Evolutionary conservation across 1,140 invertebrate genomes (phyloP), one percentile per base, ranked within the genome.

Genomic region (Drosophila santomea): DNA sequence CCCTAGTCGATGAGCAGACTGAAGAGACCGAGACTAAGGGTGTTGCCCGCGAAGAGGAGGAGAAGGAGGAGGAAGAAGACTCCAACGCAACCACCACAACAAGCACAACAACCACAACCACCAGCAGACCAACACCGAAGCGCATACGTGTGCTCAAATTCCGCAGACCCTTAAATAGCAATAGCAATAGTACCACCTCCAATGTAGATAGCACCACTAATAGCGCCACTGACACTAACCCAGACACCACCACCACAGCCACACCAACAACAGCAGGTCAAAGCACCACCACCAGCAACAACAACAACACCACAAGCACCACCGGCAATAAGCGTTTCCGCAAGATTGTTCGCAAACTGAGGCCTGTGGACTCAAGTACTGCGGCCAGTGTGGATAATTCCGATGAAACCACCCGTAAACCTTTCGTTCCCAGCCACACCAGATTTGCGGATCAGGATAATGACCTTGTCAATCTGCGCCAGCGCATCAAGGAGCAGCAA

Each of bases 141-240:
- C 84, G 91, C 44, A 78, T 91, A 45, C 80, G 91, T 8, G 84
- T 92, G 10, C 63, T 92, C 2, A 92, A 91, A 72, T 90, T 56
- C 56, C 77, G 80, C 47, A 78, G 88, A 41, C 91, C 88, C 15
- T 41, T 91, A 32, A 72, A 81, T 55, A 51, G 51, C 45, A 59
- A 39, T 61, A 69, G 57, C 47, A 81, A 63, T 69, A 85, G 61
- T 57, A 62, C 72, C 35, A 61, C 17, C 41, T 57, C 17, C 41
- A 60, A n/a, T 32, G 55, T 59, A 47, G 43, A 64, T 41, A 83
- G 50, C 54, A 52, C 60, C 52, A 83, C 69, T 73, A 74, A 68
- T 74, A 85, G 61, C 72, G 74, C 61, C 81, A 83, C 63, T 62
- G 69, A 78, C 15, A 66, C 63, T 56, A 69, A 77, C 41, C 41